phyloP scores from a whole-genome alignment of 1,140 invertebrate genomes.

The Drosophila navojoa region DNA sequence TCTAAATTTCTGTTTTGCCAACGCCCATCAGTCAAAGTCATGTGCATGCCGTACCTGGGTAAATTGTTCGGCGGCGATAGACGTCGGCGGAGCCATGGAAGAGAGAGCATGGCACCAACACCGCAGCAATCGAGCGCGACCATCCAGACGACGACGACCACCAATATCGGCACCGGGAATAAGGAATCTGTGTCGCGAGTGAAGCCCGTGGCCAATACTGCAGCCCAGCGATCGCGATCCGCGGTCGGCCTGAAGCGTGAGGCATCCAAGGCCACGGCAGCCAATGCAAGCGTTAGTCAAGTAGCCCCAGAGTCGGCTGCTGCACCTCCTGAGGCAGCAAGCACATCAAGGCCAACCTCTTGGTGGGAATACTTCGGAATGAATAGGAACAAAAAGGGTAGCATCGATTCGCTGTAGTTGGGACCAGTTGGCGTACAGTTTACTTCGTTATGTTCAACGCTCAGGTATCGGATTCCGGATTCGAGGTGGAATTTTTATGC shows the following conservation, averaged over 20 bases:
- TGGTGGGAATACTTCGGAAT: conserved; percentile 60
- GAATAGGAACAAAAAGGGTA: conserved; percentile 46
- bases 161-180: background rate
- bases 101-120: conserved; percentile 22
- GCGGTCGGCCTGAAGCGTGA: background rate
- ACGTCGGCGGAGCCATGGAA: conserved; percentile 25
- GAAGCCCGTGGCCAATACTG: background rate
- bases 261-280: no score
- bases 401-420: conserved; percentile 20
- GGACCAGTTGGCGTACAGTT: background rate
- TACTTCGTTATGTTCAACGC: background rate
- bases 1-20: conserved; percentile 20
- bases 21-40: conserved; percentile 5
- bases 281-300: background rate
- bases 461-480: conserved; percentile 9
- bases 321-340: background rate
- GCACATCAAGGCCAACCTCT: background rate
- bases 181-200: background rate
- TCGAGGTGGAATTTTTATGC: background rate
- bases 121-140: conserved; percentile 34
- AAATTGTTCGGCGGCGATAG: conserved; percentile 38
- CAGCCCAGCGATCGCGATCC: no score
- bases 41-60: conserved; percentile 55
- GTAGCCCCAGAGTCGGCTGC: background rate
- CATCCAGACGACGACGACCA: conserved; percentile 10